Evolutionary conservation across 2,113 vertebrate species (phyloP).

Genomic region (Ahaetulla prasina): DNA sequence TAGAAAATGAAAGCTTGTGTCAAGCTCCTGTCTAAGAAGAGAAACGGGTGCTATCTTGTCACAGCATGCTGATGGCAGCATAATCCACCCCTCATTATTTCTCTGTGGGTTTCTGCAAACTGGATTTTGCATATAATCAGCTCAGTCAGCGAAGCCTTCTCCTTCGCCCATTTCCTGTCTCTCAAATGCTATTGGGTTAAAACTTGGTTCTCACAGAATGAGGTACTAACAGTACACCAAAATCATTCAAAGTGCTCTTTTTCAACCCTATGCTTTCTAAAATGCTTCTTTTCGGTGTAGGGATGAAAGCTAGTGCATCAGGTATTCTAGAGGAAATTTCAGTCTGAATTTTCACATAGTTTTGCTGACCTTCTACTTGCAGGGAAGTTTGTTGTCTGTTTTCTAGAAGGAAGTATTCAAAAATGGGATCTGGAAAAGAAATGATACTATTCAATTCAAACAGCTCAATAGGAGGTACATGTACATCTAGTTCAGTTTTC

Average conservation of each 20-base stretch:
- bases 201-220: not conserved
- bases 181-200: not conserved
- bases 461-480: not conserved
- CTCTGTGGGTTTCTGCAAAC: not conserved
- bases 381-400: not conserved
- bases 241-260: not conserved
- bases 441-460: not conserved
- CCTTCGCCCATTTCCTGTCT: not conserved
- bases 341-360: too few species aligned
- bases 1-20: slow-evolving; percentile 24
- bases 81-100: not conserved
- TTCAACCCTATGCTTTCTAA: not conserved
- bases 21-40: not conserved
- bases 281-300: not conserved
- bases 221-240: not conserved
- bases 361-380: not conserved
- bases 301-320: not conserved
- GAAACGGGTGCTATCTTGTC: not conserved
- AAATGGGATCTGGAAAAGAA: not conserved
- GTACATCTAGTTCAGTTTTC: not conserved
- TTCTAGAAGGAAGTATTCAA: not conserved
- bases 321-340: not conserved
- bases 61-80: not conserved
- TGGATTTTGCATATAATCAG: slow-evolving; percentile 16
- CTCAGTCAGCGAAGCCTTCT: not conserved